Conservation (phyloP, 2,888 invertebrate genomes). For the Amphiduros pacificus region DNA sequence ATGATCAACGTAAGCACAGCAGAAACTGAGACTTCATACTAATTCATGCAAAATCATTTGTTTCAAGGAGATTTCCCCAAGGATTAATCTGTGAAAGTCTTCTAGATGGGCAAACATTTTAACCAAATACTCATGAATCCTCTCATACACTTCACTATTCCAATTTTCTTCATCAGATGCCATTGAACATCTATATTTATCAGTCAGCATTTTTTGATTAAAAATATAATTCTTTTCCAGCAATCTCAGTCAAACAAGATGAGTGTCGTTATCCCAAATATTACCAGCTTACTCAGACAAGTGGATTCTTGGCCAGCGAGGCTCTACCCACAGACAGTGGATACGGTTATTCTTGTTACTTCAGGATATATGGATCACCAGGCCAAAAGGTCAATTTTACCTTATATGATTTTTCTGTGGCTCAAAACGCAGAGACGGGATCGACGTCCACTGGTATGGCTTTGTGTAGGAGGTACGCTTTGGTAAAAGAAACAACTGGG, state of each 20-base stretch:
- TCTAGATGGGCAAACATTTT: too few relatives aligned
- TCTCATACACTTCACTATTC: too few relatives aligned
- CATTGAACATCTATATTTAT: too few relatives aligned
- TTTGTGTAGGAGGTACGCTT: slow-evolving; percentile 4
- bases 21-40: too few relatives aligned
- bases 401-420: neutral
- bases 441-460: neutral
- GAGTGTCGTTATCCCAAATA: slow-evolving; percentile 3
- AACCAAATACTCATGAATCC: too few relatives aligned
- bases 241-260: neutral
- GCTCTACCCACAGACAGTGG: slow-evolving; percentile 9
- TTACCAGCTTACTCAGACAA: neutral
- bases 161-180: too few relatives aligned
- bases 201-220: too few relatives aligned
- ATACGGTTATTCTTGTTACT: slow-evolving; percentile 21
- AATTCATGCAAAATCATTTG: too few relatives aligned
- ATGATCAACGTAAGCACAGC: too few relatives aligned
- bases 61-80: too few relatives aligned
- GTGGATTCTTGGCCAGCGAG: slow-evolving; percentile 21
- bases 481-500: neutral
- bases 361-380: slow-evolving; percentile 13
- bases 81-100: too few relatives aligned
- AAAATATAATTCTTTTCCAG: too few relatives aligned
- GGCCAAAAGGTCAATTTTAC: slow-evolving; percentile 4
- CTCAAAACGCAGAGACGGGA: neutral